Evolutionary conservation across 1,140 invertebrate genomes (phyloP).

Genomic region (Pseudomyrmex cubaensis): DNA sequence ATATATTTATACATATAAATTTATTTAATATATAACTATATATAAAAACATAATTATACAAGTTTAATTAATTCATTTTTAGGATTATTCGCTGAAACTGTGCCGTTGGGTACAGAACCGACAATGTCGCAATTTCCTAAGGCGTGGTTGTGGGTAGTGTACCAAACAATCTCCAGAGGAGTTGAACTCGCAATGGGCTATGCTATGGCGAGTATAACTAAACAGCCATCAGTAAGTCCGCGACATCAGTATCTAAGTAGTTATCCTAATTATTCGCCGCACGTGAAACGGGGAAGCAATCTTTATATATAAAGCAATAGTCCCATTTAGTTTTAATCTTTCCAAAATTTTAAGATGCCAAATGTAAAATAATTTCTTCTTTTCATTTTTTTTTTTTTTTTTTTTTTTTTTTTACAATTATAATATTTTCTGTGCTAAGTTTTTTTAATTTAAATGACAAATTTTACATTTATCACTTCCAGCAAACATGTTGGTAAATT

Average conservation of each 20-base stretch:
- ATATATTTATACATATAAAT: neutral
- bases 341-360: slow-evolving; percentile 57
- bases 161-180: slow-evolving; percentile 85
- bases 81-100: slow-evolving; percentile 78
- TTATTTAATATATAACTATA: neutral
- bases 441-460: neutral
- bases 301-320: slow-evolving; percentile 77
- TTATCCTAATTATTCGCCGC: slow-evolving; percentile 84
- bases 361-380: slow-evolving; percentile 47
- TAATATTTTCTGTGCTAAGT: slow-evolving; percentile 18
- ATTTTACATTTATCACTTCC: neutral
- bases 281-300: slow-evolving; percentile 84
- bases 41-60: neutral
- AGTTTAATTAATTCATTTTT: slow-evolving; percentile 34
- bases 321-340: slow-evolving; percentile 25
- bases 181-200: slow-evolving; percentile 87
- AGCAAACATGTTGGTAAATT: no score
- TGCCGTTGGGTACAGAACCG: slow-evolving; percentile 72
- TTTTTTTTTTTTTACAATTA: no score
- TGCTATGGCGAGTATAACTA: slow-evolving; percentile 88
- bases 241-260: slow-evolving; percentile 84
- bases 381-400: slow-evolving; percentile 19
- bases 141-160: slow-evolving; percentile 86
- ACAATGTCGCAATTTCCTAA: slow-evolving; percentile 70
- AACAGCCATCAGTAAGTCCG: slow-evolving; percentile 86